Conservation (phyloP, 2,797 vertebrate species). For the Pogoniulus pusillus region DNA sequence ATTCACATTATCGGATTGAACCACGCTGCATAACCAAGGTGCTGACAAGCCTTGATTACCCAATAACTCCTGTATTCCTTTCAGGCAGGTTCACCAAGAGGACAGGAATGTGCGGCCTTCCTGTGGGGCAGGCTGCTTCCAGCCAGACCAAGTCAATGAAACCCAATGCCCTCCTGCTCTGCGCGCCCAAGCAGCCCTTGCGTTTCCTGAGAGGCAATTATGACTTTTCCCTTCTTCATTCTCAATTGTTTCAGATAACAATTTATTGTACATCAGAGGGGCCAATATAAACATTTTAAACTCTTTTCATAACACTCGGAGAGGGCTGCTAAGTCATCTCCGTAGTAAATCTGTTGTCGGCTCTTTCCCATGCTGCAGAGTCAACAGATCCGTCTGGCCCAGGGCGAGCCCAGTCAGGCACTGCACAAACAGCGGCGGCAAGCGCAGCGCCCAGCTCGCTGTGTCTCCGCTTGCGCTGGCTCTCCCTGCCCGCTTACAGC, state of each 20-base stretch:
- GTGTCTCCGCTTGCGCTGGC: neutral
- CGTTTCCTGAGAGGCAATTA: slow-evolving; percentile 76
- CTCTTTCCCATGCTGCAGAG: slow-evolving; percentile 71
- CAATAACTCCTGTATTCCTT: slow-evolving; percentile 96
- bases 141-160: slow-evolving; percentile 80
- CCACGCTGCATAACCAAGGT: slow-evolving; percentile 89
- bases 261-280: slow-evolving; percentile 67
- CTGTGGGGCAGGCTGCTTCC: slow-evolving; percentile 83
- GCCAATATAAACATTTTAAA: slow-evolving; percentile 68
- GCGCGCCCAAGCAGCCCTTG: slow-evolving; percentile 57
- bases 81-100: slow-evolving; percentile 93
- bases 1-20: slow-evolving; percentile 90
- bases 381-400: slow-evolving; percentile 53
- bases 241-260: slow-evolving; percentile 75
- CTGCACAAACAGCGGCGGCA: slow-evolving; percentile 49
- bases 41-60: slow-evolving; percentile 96
- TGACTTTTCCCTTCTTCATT: slow-evolving; percentile 72
- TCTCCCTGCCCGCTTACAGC: neutral
- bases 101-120: slow-evolving; percentile 93
- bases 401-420: slow-evolving; percentile 39
- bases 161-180: slow-evolving; percentile 78
- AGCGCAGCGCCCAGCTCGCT: neutral
- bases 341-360: slow-evolving; percentile 65
- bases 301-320: slow-evolving; percentile 63
- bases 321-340: slow-evolving; percentile 64